These are phyloP conservation scores for Pyrocephalus nanus DNA, from an alignment of 2,797 vertebrate genomes.

Conservation along the genomic window DNA sequence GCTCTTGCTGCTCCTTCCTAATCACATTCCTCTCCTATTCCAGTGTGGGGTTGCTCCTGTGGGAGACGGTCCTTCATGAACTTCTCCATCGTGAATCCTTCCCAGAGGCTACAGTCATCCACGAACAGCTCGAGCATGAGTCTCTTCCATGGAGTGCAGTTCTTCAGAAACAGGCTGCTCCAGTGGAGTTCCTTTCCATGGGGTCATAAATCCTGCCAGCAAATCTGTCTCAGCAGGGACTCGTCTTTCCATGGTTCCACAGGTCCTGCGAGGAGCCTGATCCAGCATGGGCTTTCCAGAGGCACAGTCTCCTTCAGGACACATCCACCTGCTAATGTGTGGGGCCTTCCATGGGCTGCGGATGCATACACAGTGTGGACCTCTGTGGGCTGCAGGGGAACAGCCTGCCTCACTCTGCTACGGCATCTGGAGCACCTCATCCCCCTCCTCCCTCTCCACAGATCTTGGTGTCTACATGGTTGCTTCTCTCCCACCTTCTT, in stretches of 20 bases:
- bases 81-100: background rate
- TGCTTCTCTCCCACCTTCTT: background rate
- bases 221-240: background rate
- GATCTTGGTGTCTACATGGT: background rate
- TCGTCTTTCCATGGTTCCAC: background rate
- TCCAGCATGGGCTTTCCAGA: background rate
- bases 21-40: background rate
- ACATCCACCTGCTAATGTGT: accelerated
- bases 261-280: background rate
- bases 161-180: background rate
- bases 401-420: background rate
- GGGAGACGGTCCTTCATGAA: background rate
- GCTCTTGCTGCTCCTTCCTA: background rate
- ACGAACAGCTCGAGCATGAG: accelerated
- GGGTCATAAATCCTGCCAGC: background rate
- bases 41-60: background rate
- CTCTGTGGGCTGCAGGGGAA: too few relatives aligned
- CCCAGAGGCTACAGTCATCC: background rate
- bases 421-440: accelerated
- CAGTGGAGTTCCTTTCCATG: background rate
- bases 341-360: background rate
- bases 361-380: accelerated
- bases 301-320: background rate
- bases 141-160: background rate
- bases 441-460: background rate